phyloP scores from a whole-genome alignment of 2,888 invertebrate genomes.

The Sclerodermus sp. region DNA sequence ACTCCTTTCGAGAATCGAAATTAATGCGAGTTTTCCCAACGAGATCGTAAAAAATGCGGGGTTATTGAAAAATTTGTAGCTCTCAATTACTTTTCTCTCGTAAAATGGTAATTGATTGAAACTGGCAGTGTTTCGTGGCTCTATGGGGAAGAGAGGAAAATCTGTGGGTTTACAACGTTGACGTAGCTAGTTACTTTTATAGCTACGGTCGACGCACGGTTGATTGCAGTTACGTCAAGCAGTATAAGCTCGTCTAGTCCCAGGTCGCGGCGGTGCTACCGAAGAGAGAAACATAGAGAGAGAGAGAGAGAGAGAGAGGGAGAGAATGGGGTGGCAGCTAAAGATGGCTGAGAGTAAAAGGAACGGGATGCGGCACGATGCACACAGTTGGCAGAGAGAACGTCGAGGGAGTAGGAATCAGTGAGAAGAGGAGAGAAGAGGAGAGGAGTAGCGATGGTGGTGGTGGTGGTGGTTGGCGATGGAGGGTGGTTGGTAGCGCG shows the following conservation, averaged over 20 bases:
- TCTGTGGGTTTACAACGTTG: constrained; percentile 21
- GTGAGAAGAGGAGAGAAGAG: not conserved
- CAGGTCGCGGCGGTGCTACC: not conserved
- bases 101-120: constrained; percentile 9
- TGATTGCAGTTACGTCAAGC: constrained; percentile 25
- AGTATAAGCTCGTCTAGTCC: not conserved
- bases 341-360: constrained; percentile 3
- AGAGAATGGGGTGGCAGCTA: constrained; percentile 1
- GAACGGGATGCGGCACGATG: not conserved
- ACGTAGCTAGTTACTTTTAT: constrained; percentile 32
- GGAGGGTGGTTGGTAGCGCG: no score
- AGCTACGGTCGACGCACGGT: constrained; percentile 24
- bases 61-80: no score
- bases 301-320: constrained; percentile 3
- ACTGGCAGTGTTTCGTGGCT: no score
- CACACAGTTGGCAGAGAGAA: no score
- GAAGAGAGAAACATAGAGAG: not conserved
- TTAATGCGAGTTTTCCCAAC: no score
- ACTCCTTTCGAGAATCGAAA: no score
- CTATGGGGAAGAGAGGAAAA: not conserved
- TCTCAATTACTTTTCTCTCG: no score
- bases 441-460: not conserved
- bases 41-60: no score
- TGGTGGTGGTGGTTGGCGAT: not conserved
- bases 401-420: not conserved